Conservation (phyloP, 1,140 invertebrate species). For the Branchinecta lynchi region DNA sequence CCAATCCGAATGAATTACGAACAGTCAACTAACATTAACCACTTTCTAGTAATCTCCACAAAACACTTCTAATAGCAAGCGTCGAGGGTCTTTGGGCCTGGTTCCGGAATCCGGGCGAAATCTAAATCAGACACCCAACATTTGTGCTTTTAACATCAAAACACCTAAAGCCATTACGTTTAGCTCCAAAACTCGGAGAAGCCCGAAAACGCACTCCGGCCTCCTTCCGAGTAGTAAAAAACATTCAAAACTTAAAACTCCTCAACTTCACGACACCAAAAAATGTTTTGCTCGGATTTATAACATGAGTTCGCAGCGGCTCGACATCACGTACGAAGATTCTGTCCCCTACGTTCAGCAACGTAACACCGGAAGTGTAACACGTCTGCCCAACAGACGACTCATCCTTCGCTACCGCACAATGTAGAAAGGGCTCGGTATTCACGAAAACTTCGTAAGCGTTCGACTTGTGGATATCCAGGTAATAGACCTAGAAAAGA, state of each 20-base stretch:
- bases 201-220: too few relatives aligned
- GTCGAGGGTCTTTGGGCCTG: too few relatives aligned
- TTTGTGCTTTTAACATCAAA: too few relatives aligned
- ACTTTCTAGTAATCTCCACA: too few relatives aligned
- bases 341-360: slow-evolving; percentile 43
- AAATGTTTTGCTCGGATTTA: slow-evolving; percentile 57
- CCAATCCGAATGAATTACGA: too few relatives aligned
- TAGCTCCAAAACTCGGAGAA: too few relatives aligned
- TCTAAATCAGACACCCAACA: too few relatives aligned
- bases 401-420: slow-evolving; percentile 29
- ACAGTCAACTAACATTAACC: too few relatives aligned
- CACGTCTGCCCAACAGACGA: slow-evolving; percentile 37
- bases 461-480: slow-evolving; percentile 45
- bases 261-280: slow-evolving; percentile 58
- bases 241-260: slow-evolving; percentile 31
- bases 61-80: too few relatives aligned
- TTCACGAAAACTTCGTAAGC: slow-evolving; percentile 40
- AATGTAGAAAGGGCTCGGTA: slow-evolving; percentile 38
- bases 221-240: too few relatives aligned
- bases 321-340: slow-evolving; percentile 49
- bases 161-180: too few relatives aligned
- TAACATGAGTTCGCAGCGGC: slow-evolving; percentile 46
- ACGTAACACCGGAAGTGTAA: slow-evolving; percentile 49
- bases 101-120: too few relatives aligned
- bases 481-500: slow-evolving; percentile 39